These are phyloP conservation scores for Eumaeus atala DNA, from an alignment of 1,140 invertebrate genomes.

Conservation along the genomic window DNA sequence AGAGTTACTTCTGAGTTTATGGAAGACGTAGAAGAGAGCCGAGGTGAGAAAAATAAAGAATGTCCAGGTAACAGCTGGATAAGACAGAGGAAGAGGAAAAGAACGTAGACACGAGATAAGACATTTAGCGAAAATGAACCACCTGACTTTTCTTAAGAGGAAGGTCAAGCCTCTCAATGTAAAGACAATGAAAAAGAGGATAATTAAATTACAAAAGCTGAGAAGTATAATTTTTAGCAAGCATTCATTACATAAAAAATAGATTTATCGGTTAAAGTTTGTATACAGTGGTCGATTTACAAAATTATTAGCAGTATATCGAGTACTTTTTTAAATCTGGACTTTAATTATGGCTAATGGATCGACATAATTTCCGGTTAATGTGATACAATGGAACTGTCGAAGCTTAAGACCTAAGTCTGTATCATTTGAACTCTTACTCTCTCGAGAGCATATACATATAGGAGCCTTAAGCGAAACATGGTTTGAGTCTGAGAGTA, in stretches of 20 bases:
- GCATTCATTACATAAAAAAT: too few relatives aligned
- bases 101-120: too few relatives aligned
- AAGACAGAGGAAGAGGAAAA: too few relatives aligned
- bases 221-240: background rate
- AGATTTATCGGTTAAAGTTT: too few relatives aligned
- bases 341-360: background rate
- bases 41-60: too few relatives aligned
- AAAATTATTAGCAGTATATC: slow-evolving; percentile 2
- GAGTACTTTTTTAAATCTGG: background rate
- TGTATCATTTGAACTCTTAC: slow-evolving; percentile 16
- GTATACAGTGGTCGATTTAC: background rate
- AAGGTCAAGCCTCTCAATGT: background rate
- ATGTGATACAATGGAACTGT: background rate
- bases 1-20: too few relatives aligned
- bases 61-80: too few relatives aligned
- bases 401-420: slow-evolving; percentile 24
- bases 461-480: slow-evolving; percentile 29
- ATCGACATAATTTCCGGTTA: background rate
- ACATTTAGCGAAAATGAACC: background rate
- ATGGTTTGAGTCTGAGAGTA: slow-evolving; percentile 22
- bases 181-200: background rate
- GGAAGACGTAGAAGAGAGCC: too few relatives aligned
- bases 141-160: background rate
- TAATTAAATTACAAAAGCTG: background rate
- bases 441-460: slow-evolving; percentile 25